A percentile compares a stretch with the other conserved stretches of the same genome.
These are phyloP conservation scores for Ceratosolen solmsi DNA, from an alignment of 1,140 invertebrate genomes.

Conservation along the genomic window DNA sequence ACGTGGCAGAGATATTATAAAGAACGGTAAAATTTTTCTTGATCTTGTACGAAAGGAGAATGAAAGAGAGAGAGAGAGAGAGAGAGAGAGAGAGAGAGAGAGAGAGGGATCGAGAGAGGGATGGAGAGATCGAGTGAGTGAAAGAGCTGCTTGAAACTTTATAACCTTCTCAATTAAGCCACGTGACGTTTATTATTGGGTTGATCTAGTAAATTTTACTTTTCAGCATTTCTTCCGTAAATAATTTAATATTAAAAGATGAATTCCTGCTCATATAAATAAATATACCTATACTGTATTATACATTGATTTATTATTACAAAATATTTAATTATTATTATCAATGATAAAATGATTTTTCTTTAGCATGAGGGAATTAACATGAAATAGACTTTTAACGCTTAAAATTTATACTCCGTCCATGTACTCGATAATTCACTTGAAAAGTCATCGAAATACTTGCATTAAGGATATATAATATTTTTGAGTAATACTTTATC, in stretches of 20 bases:
- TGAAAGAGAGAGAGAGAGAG: neutral
- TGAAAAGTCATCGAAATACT: too few relatives aligned
- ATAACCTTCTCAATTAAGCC: slow-evolving; percentile 39
- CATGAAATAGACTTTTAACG: too few relatives aligned
- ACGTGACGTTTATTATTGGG: slow-evolving; percentile 34
- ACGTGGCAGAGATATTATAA: slow-evolving; percentile 23
- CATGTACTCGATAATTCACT: too few relatives aligned
- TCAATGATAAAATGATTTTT: too few relatives aligned
- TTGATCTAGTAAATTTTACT: slow-evolving; percentile 28
- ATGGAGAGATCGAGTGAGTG: neutral
- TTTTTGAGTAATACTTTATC: too few relatives aligned
- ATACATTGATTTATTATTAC: too few relatives aligned
- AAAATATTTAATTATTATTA: too few relatives aligned
- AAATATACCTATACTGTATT: too few relatives aligned
- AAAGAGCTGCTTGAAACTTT: slow-evolving; percentile 25
- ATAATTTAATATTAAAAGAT: slow-evolving; percentile 21
- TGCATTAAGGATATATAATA: too few relatives aligned
- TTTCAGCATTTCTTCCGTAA: neutral
- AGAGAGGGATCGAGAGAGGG: neutral
- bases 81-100: neutral
- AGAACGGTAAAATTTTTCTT: slow-evolving; percentile 33
- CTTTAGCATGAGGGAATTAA: too few relatives aligned
- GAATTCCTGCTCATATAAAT: too few relatives aligned
- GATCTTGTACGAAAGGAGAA: neutral
- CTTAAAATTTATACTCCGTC: too few relatives aligned